A percentile compares a stretch with the other conserved stretches of the same genome.
Evolutionary conservation across 2,113 vertebrate species (phyloP).

Genomic region (Typhlomys cinereus): DNA sequence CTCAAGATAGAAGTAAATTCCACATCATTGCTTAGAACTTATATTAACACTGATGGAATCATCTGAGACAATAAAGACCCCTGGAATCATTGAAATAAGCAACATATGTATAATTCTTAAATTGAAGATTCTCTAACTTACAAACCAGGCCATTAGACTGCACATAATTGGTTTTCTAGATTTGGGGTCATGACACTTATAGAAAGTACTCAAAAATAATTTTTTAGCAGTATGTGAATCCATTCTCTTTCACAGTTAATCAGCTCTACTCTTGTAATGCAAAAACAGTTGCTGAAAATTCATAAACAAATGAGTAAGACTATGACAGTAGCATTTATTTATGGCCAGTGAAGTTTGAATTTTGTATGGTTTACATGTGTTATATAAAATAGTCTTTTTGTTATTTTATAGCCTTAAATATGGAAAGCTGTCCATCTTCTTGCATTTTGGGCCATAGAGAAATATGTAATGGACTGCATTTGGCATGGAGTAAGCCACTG

Average conservation of each 20-base stretch:
- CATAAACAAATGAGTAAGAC: not conserved
- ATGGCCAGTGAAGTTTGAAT: slow-evolving; percentile 11
- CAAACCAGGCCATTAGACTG: not conserved
- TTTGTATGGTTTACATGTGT: slow-evolving; percentile 5
- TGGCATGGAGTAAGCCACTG: not conserved
- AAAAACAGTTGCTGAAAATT: not conserved
- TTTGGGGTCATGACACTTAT: not conserved
- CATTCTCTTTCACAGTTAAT: not conserved
- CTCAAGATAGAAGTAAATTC: not conserved
- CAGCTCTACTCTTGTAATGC: not conserved
- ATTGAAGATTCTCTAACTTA: slow-evolving; percentile 1
- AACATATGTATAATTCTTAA: not conserved
- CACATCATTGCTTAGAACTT: not conserved
- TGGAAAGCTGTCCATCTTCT: not conserved
- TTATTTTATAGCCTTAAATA: not conserved
- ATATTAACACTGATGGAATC: not conserved
- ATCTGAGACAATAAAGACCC: slow-evolving; percentile 21
- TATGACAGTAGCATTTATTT: not conserved
- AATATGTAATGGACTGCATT: not conserved
- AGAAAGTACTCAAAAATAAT: not conserved
- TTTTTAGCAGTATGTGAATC: not conserved
- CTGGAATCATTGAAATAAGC: not conserved
- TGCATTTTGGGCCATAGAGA: not conserved
- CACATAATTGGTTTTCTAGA: slow-evolving; percentile 28
- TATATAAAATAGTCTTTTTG: not conserved